Evolutionary conservation across 1,140 invertebrate genomes (phyloP), one percentile per base, ranked within the genome.

Genomic region (Frieseomelitta varia): DNA sequence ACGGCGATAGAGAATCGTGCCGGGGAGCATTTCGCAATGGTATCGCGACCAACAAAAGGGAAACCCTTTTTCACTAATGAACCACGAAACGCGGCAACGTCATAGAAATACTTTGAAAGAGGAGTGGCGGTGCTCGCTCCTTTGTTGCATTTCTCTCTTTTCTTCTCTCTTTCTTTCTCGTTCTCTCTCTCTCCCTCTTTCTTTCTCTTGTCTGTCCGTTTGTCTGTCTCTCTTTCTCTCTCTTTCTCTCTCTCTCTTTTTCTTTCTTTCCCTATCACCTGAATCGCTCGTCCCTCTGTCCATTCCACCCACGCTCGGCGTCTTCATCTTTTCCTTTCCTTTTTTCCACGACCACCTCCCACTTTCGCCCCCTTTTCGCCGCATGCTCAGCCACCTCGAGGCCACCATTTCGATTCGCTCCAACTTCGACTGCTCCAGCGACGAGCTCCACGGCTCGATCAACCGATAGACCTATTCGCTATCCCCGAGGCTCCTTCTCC

Each of bases 51-150:
- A 82, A 90, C 88, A 88, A 88, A 90, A 68, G 85, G 75, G 61
- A 85, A 90, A 88, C 89, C 88, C 89, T 90, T 86, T 90, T 86
- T 90, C 88, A 47, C 89, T 90, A 90, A 90, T 90, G 89, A 90
- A 90, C 89, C 86, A 90, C 89, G 89, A 90, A 90, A 90, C 86
- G 89, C 81, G 81, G 89, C 84, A 88, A 88, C 88, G 88, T 90
- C 89, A 90, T 90, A 90, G 89, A 90, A 90, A 90, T 90, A 83
- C 86, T 78, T 84, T 88, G 88, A 90, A 90, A 90, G 76, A 76
- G 58, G 86, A 90, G 80, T 77, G 81, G 86, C 73, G 79, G 79
- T 71, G 84, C 69, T 68, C 55, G 79, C 51, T 87, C 89, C 87
- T 90, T 90, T 90, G 85, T 89, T 81, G 74, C 81, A 39, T 63